Conservation (phyloP, 2,888 invertebrate species). For the Ormyrus labotus region DNA sequence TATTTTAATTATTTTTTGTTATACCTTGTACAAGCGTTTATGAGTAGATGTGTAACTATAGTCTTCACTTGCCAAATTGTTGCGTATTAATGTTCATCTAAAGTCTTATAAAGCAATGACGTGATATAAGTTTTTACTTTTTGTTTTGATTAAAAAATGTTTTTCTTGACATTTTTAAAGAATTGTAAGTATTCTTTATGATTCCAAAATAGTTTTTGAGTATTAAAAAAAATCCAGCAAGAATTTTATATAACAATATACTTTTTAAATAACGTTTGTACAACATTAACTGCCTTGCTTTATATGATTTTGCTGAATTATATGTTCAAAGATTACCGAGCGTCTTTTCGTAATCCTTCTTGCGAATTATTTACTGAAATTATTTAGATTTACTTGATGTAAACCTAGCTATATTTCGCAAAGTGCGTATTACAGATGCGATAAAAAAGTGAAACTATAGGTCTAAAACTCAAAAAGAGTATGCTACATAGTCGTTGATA, state of each 20-base stretch:
- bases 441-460: conserved; percentile 37
- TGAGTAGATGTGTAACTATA: conserved; percentile 19
- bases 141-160: not conserved
- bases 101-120: conserved; percentile 28
- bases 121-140: not conserved
- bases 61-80: conserved; percentile 56
- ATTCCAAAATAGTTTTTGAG: too few species aligned
- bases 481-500: conserved; percentile 49
- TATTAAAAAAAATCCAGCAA: not conserved
- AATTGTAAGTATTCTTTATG: too few species aligned
- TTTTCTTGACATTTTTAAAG: not conserved
- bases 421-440: not conserved
- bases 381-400: conserved; percentile 13
- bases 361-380: conserved; percentile 28
- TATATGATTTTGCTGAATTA: conserved; percentile 9
- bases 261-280: not conserved
- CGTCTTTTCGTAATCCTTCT: conserved; percentile 33
- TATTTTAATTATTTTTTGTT: conserved; percentile 14
- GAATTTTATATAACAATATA: conserved; percentile 1
- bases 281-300: not conserved
- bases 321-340: conserved; percentile 17
- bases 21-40: conserved; percentile 5
- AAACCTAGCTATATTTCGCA: conserved; percentile 23
- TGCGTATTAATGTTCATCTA: conserved; percentile 3
- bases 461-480: conserved; percentile 36